These are phyloP conservation scores for Acleris holmiana DNA, from an alignment of 2,888 invertebrate genomes.

Conservation along the genomic window DNA sequence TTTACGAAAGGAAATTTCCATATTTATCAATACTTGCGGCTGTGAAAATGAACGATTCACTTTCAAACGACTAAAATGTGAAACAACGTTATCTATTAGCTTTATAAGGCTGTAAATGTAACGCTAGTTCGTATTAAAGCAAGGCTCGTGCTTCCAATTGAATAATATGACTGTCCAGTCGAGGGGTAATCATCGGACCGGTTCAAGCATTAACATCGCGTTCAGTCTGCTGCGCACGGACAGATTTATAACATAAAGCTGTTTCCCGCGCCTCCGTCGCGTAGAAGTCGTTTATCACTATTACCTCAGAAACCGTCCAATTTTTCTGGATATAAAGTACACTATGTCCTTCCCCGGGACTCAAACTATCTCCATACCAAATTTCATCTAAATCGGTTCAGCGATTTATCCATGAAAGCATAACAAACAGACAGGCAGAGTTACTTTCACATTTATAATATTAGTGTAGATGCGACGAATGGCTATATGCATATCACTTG, in stretches of 20 bases:
- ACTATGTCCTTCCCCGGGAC: too few relatives aligned
- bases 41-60: slow-evolving; percentile 19
- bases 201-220: slow-evolving; percentile 36
- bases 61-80: slow-evolving; percentile 25
- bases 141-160: slow-evolving; percentile 60
- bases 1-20: slow-evolving; percentile 19
- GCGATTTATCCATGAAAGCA: too few relatives aligned
- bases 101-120: slow-evolving; percentile 40
- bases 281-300: too few relatives aligned
- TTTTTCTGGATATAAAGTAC: too few relatives aligned
- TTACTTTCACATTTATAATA: too few relatives aligned
- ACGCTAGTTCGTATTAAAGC: slow-evolving; percentile 50
- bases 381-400: too few relatives aligned
- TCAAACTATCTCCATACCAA: too few relatives aligned
- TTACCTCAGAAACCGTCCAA: too few relatives aligned
- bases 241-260: slow-evolving; percentile 13
- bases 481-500: neutral
- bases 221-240: slow-evolving; percentile 13
- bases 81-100: slow-evolving; percentile 26
- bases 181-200: slow-evolving; percentile 58
- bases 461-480: neutral
- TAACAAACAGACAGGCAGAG: too few relatives aligned
- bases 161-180: slow-evolving; percentile 63
- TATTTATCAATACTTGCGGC: slow-evolving; percentile 7
- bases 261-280: too few relatives aligned